These are phyloP conservation scores for Lontra canadensis DNA, from an alignment of 2,113 vertebrate species.

Conservation along the genomic window DNA sequence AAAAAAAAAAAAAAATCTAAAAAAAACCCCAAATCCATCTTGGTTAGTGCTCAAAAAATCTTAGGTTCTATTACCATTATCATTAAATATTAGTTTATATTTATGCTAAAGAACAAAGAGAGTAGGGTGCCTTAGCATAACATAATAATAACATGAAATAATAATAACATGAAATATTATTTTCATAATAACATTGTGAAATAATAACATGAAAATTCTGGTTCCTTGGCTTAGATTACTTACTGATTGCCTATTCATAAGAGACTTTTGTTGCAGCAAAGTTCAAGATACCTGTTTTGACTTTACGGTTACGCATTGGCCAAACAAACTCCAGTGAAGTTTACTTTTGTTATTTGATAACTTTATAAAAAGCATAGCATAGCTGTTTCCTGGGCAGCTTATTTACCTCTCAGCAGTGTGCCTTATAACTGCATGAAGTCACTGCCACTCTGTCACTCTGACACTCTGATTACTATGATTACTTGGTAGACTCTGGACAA, in stretches of 20 bases:
- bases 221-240: background rate
- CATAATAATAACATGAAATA: too few relatives aligned
- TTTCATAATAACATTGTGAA: too few relatives aligned
- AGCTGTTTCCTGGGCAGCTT: background rate
- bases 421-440: background rate
- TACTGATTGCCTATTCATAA: background rate
- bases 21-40: background rate
- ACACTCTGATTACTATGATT: constrained; percentile 14
- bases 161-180: background rate
- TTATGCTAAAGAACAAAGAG: background rate
- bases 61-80: background rate
- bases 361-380: background rate
- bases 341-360: constrained; percentile 33
- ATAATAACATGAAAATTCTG: background rate
- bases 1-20: too few relatives aligned
- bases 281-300: background rate
- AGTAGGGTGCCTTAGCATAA: background rate
- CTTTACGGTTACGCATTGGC: background rate
- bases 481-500: background rate
- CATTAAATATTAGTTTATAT: background rate
- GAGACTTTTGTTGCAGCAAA: background rate
- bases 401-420: background rate
- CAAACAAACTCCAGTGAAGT: background rate
- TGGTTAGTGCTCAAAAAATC: background rate
- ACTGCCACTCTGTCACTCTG: background rate